Base-by-base conservation (phyloP, 2,113 vertebrate species). In the Meles meles region DNA sequence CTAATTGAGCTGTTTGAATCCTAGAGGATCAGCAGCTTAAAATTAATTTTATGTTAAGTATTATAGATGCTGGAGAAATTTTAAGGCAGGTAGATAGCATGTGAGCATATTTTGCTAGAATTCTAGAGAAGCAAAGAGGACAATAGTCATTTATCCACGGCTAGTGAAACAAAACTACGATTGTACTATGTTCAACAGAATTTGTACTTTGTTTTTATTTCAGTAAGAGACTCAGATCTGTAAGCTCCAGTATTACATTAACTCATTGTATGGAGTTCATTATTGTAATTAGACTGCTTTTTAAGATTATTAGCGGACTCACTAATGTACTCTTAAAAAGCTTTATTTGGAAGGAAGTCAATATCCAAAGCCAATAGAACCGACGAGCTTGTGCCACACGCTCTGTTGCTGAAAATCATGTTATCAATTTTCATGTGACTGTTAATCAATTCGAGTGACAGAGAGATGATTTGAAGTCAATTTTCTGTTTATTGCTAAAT, bases 341-440 rank as follows among this genome's bases (percentile, higher is more conserved):
- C 98, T 99, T 99, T 98, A 98, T 99, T 98, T 99, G 98, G 98
- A 96, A 98, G 98, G 93, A 98, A 98, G 98, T 99, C 98, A 98
- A 99, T 99, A 98, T 91, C 96, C 82, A 96, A 98, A 98, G 98
- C 99, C 98, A 98, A 98, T 98, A 98, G 98, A 98, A 92, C 98
- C 76, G 95, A 94, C n/a, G 84, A 98, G 98, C 98, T 97, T 98
- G 98, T 98, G 97, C 98, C 98, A 98, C 98, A 98, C 49, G 83
- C 97, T 98, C 98, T 96, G 98, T 97, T 98, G 96, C 97, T 98
- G 98, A 98, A 99, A 99, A 99, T 99, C 99, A 98, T 99, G 99
- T 99, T 99, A 99, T 99, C 99, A 99, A 99, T 99, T 99, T 99
- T 99, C 99, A 99, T 99, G 99, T 99, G 99, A 99, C 99, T 99